Evolutionary conservation across 2,113 vertebrate genomes (phyloP), one percentile per base, ranked within the genome.

Genomic region (human (Homo sapiens)): DNA sequence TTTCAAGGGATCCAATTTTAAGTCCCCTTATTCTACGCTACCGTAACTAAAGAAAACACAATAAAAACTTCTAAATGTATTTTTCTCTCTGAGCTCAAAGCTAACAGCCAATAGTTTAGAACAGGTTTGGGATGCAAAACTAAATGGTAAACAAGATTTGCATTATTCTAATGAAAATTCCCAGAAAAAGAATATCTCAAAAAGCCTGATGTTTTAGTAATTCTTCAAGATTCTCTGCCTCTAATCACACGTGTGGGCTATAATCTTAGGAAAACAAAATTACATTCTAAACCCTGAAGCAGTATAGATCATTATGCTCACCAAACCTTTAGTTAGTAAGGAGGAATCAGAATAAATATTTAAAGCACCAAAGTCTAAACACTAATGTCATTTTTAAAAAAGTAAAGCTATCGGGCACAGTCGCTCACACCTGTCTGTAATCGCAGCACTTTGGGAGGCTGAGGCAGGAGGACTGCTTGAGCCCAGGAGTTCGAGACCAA

Each of bases 101-200:
- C n/a, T 95, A 89, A 93, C 5, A 89, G 55, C n/a, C 23, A 96
- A 85, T 52, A 78, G 9, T 90, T 66, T 78, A 78, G 30, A 85
- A 95, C 20, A 94, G 48, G 23, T 91, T 81, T 89, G 23, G 82
- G 27, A 91, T 89, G 30, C 72, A 88, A 55, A 97, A 92, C 17
- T 83, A 95, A 95, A 84, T 57, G 40, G 43, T 30, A 90, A 52
- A 96, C 10, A 89, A 93, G n/a, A 95, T 38, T 80, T 91, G 45
- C 45, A 96, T 97, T 83, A 52, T 76, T 95, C 22, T 70, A 83
- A 73, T 87, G 9, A 97, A 97, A 94, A 96, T 79, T 79, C 10
- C 16, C 59, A 87, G 27, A 70, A 27, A 96, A 89, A 88, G 27
- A 79, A 0, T 76, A 91, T 35, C 48, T 90, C 73, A 22, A 89